A percentile compares a stretch with the other conserved stretches of the same genome.
phyloP scores from a whole-genome alignment of 2,888 invertebrate species.

The Lasius platythorax region DNA sequence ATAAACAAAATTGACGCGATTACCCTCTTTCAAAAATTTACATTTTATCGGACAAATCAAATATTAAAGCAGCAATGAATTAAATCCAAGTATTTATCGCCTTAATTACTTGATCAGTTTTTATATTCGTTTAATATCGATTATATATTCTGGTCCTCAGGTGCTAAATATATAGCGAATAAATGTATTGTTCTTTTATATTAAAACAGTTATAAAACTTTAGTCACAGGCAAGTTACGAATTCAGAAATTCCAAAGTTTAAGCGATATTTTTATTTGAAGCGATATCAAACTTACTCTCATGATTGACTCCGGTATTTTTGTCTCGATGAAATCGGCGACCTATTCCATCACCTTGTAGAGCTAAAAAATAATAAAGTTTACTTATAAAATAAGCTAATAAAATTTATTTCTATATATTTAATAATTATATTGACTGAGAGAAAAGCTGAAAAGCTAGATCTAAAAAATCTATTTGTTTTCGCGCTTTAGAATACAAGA shows the following conservation, averaged over 20 bases:
- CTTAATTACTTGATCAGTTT: neutral
- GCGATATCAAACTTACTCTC: constrained; percentile 54
- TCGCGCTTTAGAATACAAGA: neutral
- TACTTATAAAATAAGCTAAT: neutral
- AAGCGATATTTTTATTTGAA: neutral
- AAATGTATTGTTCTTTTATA: neutral
- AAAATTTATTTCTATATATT: constrained; percentile 38
- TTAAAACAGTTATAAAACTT: neutral
- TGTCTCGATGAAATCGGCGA: constrained; percentile 62
- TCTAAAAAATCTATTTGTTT: neutral
- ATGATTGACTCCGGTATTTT: constrained; percentile 26
- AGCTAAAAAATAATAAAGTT: constrained; percentile 56
- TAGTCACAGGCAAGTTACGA: neutral
- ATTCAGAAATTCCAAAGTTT: neutral
- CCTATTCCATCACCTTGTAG: constrained; percentile 68
- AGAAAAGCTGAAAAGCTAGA: neutral
- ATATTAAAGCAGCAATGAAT: neutral
- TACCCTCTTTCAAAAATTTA: neutral
- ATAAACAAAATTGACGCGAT: neutral
- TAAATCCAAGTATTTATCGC: neutral
- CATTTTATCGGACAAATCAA: neutral
- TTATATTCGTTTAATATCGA: constrained; percentile 7
- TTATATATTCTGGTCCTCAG: neutral
- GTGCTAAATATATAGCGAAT: neutral
- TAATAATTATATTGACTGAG: neutral